Conservation (phyloP, 2,888 invertebrate species). For the Heterodera filipjevi region DNA sequence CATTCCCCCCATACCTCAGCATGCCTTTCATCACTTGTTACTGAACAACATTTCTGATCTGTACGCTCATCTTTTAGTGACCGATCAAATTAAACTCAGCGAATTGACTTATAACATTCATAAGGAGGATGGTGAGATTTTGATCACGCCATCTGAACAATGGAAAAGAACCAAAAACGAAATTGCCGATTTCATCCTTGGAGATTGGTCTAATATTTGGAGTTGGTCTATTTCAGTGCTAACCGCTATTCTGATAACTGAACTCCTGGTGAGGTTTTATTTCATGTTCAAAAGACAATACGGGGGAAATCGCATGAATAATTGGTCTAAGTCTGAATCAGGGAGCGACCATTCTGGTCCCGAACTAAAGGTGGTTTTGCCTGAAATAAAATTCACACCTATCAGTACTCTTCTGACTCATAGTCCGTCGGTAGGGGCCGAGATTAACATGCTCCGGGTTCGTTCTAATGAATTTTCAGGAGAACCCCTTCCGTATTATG, state of each 20-base stretch:
- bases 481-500: not conserved
- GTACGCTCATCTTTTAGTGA: not conserved
- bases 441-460: not conserved
- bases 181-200: not conserved
- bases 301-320: not conserved
- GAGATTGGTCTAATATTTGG: not conserved
- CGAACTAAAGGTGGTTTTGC: not conserved
- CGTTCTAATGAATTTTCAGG: not conserved
- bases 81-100: not conserved
- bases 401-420: not conserved
- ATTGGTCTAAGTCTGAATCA: not conserved
- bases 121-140: not conserved
- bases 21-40: not conserved
- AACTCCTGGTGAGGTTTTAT: not conserved
- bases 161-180: not conserved
- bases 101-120: not conserved
- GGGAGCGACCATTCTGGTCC: no score
- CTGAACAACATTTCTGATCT: not conserved
- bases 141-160: not conserved
- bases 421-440: not conserved
- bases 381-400: not conserved
- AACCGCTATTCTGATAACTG: not conserved
- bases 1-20: not conserved
- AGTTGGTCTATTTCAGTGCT: not conserved
- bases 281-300: not conserved